A percentile compares a stretch with the other conserved stretches of the same genome.
phyloP scores from a whole-genome alignment of 2,888 invertebrate species.

The Bombyx huttoni region DNA sequence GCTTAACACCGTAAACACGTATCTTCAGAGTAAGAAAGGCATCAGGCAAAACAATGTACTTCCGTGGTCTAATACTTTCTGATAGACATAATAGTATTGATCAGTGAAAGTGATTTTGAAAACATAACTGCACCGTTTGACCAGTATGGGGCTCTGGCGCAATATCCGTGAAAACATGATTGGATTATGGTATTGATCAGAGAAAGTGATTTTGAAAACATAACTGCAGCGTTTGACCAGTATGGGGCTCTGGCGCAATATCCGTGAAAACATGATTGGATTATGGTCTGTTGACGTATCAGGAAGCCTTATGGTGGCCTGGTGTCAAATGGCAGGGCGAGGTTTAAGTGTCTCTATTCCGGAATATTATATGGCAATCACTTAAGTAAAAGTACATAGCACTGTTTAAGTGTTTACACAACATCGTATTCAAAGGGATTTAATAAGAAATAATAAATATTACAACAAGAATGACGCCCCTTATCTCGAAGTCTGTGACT shows the following conservation, averaged over 20 bases:
- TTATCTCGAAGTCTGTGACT: too few relatives aligned
- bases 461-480: too few relatives aligned
- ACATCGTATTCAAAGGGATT: too few relatives aligned
- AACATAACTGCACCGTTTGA: constrained; percentile 21
- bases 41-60: not conserved
- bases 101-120: constrained; percentile 29
- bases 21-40: too few relatives aligned
- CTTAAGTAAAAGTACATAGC: too few relatives aligned
- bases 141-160: constrained; percentile 33
- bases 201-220: constrained; percentile 28
- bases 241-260: constrained; percentile 37
- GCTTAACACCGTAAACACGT: too few relatives aligned
- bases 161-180: constrained; percentile 38
- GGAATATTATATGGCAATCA: too few relatives aligned
- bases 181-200: constrained; percentile 13
- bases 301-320: not conserved
- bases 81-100: constrained; percentile 4
- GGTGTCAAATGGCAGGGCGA: not conserved
- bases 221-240: constrained; percentile 24
- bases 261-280: constrained; percentile 31
- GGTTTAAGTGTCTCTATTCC: not conserved
- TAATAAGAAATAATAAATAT: too few relatives aligned
- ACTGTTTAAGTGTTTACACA: too few relatives aligned
- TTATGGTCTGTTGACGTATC: constrained; percentile 12
- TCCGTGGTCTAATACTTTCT: not conserved